phyloP scores from a whole-genome alignment of 1,140 invertebrate species.

The Drosophila fuyamai region DNA sequence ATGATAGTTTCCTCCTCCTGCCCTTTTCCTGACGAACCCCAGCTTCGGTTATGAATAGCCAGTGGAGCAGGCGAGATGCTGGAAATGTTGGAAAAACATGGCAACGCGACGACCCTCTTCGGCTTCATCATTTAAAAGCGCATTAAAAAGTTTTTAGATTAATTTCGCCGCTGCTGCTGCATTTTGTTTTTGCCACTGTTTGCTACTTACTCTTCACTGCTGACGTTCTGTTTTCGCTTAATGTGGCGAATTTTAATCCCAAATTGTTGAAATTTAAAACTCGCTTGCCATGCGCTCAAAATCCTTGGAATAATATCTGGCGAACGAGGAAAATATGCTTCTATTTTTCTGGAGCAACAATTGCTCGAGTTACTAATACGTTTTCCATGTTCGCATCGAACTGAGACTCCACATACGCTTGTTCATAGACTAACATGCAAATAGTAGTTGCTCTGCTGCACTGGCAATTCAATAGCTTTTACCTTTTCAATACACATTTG shows the following conservation, averaged over 20 bases:
- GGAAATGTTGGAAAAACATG: conserved; percentile 33
- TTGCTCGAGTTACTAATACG: conserved; percentile 67
- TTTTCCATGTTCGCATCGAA: conserved; percentile 49
- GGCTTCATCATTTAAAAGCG: conserved; percentile 84
- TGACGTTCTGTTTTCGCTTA: conserved; percentile 62
- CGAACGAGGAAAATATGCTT: conserved; percentile 26
- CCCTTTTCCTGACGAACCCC: background rate
- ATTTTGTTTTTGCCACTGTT: conserved; percentile 38
- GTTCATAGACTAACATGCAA: conserved; percentile 57
- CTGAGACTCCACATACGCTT: conserved; percentile 21
- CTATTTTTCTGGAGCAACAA: conserved; percentile 12
- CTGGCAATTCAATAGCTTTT: conserved; percentile 71
- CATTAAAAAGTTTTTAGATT: conserved; percentile 84
- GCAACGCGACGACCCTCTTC: conserved; percentile 25
- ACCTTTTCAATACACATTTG: conserved; percentile 74
- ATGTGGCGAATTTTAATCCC: conserved; percentile 54
- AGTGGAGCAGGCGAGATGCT: conserved; percentile 45
- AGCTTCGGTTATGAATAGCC: conserved; percentile 69
- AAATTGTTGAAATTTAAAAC: conserved; percentile 67
- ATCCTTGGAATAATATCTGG: conserved; percentile 20
- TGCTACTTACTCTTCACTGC: conserved; percentile 42
- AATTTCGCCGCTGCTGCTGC: conserved; percentile 68
- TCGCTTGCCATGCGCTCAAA: background rate
- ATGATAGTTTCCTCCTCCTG: conserved; percentile 60
- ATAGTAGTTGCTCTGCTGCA: conserved; percentile 50